phyloP scores from a whole-genome alignment of 92 coral and sea anemone genomes.

The Palythoa caribaeorum region DNA sequence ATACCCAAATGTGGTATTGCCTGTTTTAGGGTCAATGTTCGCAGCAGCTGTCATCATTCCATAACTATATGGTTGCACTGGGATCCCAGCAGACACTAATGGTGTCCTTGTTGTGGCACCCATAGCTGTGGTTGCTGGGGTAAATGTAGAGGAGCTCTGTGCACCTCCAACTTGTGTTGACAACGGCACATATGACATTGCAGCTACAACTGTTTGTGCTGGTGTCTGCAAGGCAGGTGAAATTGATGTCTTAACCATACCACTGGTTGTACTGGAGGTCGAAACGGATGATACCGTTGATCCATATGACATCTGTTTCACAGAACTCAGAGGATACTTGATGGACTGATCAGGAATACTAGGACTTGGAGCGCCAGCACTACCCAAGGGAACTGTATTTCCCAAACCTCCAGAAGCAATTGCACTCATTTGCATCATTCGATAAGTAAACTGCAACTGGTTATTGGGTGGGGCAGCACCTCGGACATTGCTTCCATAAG shows the following conservation, averaged over 20 bases:
- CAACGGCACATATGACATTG: slow-evolving; percentile 63
- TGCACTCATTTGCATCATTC: slow-evolving; percentile 79
- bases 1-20: slow-evolving; percentile 44
- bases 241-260: slow-evolving; percentile 46
- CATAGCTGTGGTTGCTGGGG: slow-evolving; percentile 40
- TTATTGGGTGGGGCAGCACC: slow-evolving; percentile 66
- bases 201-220: slow-evolving; percentile 66
- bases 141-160: slow-evolving; percentile 50
- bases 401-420: slow-evolving; percentile 48
- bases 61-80: slow-evolving; percentile 31
- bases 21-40: slow-evolving; percentile 46
- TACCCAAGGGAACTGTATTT: no score
- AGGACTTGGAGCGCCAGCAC: no score
- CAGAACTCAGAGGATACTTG: no score
- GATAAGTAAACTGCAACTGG: slow-evolving; percentile 82
- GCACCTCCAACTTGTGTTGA: slow-evolving; percentile 52
- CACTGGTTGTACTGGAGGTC: slow-evolving; percentile 33
- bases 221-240: slow-evolving; percentile 47
- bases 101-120: slow-evolving; percentile 47
- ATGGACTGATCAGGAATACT: no score
- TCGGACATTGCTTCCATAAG: slow-evolving; percentile 71
- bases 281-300: slow-evolving; percentile 19
- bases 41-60: slow-evolving; percentile 48
- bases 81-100: background rate
- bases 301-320: background rate